Evolutionary conservation across 2,797 vertebrate species (phyloP).

Genomic region (Neosilurus hyrtlii): DNA sequence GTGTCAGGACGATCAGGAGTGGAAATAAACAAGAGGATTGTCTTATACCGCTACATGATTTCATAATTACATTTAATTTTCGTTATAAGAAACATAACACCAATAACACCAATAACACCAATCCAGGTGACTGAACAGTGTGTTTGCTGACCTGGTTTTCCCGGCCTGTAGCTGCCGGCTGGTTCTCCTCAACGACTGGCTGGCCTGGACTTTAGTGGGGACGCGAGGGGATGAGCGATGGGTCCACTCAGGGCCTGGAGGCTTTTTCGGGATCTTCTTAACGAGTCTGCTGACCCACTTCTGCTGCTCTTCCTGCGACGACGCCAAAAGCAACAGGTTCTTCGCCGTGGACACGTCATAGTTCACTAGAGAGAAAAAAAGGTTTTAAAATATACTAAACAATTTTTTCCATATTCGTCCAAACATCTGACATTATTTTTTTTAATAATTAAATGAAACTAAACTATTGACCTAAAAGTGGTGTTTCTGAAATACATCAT

Average conservation of each 20-base stretch:
- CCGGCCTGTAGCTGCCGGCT: slow-evolving; percentile 92
- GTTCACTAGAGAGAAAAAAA: slow-evolving; percentile 79
- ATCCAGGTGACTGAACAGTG: neutral
- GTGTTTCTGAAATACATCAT: too few relatives aligned
- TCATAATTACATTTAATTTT: too few relatives aligned
- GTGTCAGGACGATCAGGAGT: neutral
- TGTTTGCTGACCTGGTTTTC: slow-evolving; percentile 88
- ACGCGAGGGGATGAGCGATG: slow-evolving; percentile 92
- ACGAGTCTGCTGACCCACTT: slow-evolving; percentile 97
- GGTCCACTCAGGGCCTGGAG: slow-evolving; percentile 85
- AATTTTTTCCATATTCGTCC: too few relatives aligned
- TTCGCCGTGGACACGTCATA: slow-evolving; percentile 97
- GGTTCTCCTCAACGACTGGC: slow-evolving; percentile 90
- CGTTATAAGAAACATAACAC: neutral
- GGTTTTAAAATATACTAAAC: too few relatives aligned
- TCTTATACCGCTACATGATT: too few relatives aligned
- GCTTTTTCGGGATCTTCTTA: slow-evolving; percentile 98
- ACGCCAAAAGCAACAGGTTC: slow-evolving; percentile 92
- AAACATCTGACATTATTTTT: too few relatives aligned
- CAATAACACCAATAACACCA: neutral
- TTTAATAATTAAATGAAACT: too few relatives aligned
- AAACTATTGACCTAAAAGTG: too few relatives aligned
- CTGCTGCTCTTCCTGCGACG: slow-evolving; percentile 95
- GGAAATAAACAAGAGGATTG: neutral
- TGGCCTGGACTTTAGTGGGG: slow-evolving; percentile 93